Base-by-base conservation (phyloP, 2,888 invertebrate species). In the Seira ritae region DNA sequence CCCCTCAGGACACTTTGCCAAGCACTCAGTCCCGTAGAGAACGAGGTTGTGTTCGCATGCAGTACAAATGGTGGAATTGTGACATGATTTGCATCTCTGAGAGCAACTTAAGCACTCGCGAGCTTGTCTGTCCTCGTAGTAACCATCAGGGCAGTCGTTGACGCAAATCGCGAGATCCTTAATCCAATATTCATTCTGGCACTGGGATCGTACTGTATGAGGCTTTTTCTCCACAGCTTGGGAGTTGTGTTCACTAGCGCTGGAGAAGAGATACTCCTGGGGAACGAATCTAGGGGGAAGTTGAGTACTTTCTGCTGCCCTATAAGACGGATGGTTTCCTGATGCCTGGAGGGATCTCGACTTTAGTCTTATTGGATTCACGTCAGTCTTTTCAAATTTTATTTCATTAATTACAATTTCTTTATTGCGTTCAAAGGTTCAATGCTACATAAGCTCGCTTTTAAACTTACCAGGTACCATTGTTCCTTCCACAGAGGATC, bases 391-490 rank as follows among this genome's bases (percentile, higher is more conserved):
- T n/a, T n/a, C n/a, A n/a, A n/a, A n/a, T n/a, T n/a, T n/a, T n/a
- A 50, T 12, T 15, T 12, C 15, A 50, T n/a, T n/a, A n/a, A n/a
- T n/a, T n/a, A n/a, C n/a, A n/a, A n/a, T n/a, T n/a, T n/a, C n/a
- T n/a, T n/a, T n/a, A n/a, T n/a, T n/a, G n/a, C n/a, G n/a, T n/a
- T n/a, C n/a, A n/a, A n/a, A n/a, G n/a, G n/a, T n/a, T n/a, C n/a
- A n/a, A n/a, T n/a, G n/a, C n/a, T 50, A 19, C 20, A n/a, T n/a
- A n/a, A n/a, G n/a, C n/a, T n/a, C n/a, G n/a, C n/a, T n/a, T n/a
- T 50, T 20, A n/a, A 62, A 94, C 98, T 94, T 92, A 98, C 98
- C 95, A 98, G 92, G 91, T 99, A 99, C 98, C 98, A 98, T 92
- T 98, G 97, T 91, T 98, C 96, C 90, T 95, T 95, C 93, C 95